phyloP scores from a whole-genome alignment of 92 coral and sea anemone species.

The Pocillopora grandis region DNA sequence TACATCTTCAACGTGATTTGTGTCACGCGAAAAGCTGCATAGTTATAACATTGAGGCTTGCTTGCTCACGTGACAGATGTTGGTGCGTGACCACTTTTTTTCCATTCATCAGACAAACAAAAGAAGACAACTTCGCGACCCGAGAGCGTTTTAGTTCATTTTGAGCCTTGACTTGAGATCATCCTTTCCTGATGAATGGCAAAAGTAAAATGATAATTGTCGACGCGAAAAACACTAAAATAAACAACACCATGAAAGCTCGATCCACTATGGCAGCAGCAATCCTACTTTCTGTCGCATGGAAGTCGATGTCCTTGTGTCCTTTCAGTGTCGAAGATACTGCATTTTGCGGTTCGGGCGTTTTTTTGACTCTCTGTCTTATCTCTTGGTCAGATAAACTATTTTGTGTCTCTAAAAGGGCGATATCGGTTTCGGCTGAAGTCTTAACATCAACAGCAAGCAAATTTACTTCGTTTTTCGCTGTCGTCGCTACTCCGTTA shows the following conservation, averaged over 20 bases:
- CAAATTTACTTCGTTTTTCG: background rate
- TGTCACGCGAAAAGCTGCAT: no score
- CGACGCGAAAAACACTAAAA: constrained; percentile 59
- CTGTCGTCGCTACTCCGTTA: background rate
- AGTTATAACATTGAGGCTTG: no score
- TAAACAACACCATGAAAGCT: constrained; percentile 75
- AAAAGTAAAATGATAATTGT: constrained; percentile 56
- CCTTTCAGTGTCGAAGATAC: constrained; percentile 57
- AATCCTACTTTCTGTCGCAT: constrained; percentile 58
- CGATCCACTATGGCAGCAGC: constrained; percentile 88
- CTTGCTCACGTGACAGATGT: no score
- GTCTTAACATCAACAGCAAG: constrained; percentile 2
- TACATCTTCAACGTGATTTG: no score
- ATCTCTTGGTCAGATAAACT: constrained; percentile 26
- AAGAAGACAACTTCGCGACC: background rate
- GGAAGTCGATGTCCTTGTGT: constrained; percentile 54
- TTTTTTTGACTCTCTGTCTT: constrained; percentile 13
- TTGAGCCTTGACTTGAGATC: background rate
- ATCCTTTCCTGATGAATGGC: constrained; percentile 42
- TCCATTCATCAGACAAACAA: background rate
- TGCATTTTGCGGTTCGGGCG: constrained; percentile 37
- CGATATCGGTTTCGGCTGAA: background rate
- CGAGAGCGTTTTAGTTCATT: background rate
- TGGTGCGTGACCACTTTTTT: no score
- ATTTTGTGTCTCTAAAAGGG: background rate